phyloP scores from a whole-genome alignment of 37 sponge, comb jelly and placozoan species.

The Beroe ovata region DNA sequence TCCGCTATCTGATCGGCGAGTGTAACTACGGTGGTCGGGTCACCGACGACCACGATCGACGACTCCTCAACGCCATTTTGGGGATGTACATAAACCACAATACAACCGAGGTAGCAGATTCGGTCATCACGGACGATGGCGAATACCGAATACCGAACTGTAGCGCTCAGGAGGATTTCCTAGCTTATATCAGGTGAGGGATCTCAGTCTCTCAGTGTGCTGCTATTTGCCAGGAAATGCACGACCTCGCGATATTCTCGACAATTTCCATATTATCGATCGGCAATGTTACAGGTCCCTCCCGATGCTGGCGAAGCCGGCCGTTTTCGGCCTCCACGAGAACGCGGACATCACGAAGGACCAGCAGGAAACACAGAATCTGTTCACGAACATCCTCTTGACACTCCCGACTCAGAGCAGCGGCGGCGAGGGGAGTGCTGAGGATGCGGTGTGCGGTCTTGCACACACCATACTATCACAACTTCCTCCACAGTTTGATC shows the following conservation, averaged over 20 bases:
- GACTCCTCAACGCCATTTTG: slow-evolving; percentile 36
- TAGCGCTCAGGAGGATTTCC: slow-evolving; percentile 20
- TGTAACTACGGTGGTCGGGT: slow-evolving; percentile 74
- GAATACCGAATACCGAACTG: not conserved
- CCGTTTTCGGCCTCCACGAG: slow-evolving; percentile 73
- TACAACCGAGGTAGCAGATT: not conserved
- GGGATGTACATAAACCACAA: slow-evolving; percentile 23
- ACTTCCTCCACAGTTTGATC: slow-evolving; percentile 69
- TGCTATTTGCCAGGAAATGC: too few species aligned
- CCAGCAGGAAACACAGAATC: slow-evolving; percentile 70
- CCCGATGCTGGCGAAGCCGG: slow-evolving; percentile 91
- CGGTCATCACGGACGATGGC: not conserved
- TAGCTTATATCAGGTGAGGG: slow-evolving; percentile 16
- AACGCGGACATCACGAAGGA: slow-evolving; percentile 73
- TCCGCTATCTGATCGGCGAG: slow-evolving; percentile 70
- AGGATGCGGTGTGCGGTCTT: slow-evolving; percentile 59
- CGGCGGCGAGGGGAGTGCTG: not conserved
- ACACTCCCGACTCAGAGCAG: slow-evolving; percentile 68
- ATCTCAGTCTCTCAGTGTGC: too few species aligned
- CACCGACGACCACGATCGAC: slow-evolving; percentile 70
- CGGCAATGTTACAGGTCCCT: slow-evolving; percentile 75
- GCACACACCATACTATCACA: slow-evolving; percentile 57
- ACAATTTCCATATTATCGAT: too few species aligned
- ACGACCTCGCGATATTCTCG: too few species aligned
- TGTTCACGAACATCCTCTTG: slow-evolving; percentile 69